Conservation (phyloP, 92 coral and sea anemone genomes). For the Plumapathes pennacea region DNA sequence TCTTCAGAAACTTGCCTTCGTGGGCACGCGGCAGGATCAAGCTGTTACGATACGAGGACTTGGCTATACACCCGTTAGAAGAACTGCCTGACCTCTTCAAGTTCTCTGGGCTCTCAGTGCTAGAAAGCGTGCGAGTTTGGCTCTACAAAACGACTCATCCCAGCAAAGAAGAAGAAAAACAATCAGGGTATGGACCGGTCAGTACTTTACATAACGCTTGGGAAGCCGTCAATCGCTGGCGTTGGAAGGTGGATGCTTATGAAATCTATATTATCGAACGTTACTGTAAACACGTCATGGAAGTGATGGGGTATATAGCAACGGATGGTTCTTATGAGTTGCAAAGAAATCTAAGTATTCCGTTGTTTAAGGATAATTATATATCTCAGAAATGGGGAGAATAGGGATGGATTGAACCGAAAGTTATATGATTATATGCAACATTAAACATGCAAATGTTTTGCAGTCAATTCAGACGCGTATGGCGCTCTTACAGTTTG, state of each 20-base stretch:
- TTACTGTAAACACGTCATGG: constrained; percentile 18
- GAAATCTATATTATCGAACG: constrained; percentile 19
- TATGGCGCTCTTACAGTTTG: too few species aligned
- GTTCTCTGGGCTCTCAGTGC: constrained; percentile 17
- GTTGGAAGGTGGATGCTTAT: constrained; percentile 5
- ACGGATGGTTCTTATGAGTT: constrained; percentile 5
- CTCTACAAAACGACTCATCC: constrained; percentile 5
- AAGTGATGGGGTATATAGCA: constrained; percentile 10
- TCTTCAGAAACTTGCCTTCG: constrained; percentile 5
- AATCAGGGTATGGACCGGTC: neutral
- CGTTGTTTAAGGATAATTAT: constrained; percentile 6
- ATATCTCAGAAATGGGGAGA: neutral
- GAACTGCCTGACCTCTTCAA: constrained; percentile 14
- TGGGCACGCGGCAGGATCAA: neutral
- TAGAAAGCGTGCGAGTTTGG: constrained; percentile 3
- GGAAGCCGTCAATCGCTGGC: constrained; percentile 24
- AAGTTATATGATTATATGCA: too few species aligned
- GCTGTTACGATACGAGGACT: constrained; percentile 34
- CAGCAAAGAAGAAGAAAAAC: neutral
- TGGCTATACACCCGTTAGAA: constrained; percentile 17
- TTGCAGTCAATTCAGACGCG: too few species aligned
- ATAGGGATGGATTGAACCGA: too few species aligned
- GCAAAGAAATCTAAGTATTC: constrained; percentile 1
- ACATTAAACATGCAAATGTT: too few species aligned
- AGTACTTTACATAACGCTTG: constrained; percentile 3